phyloP scores from a whole-genome alignment of 2,888 invertebrate genomes.

The Uloborus plumipes region DNA sequence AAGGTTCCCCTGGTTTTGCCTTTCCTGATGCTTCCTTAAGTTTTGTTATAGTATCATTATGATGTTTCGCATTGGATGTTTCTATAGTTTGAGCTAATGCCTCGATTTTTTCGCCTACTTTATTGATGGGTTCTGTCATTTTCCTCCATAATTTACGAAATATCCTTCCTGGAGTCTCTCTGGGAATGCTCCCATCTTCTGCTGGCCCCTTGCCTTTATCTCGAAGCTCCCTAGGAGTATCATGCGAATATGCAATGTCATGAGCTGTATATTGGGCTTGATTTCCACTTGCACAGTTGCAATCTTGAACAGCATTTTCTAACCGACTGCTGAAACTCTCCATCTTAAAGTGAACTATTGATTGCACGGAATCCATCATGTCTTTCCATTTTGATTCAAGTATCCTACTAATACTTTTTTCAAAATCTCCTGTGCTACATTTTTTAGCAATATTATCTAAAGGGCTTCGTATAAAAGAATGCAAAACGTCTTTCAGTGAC shows the following conservation, averaged over 20 bases:
- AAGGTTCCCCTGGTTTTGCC: slow-evolving; percentile 34
- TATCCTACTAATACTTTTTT: slow-evolving; percentile 30
- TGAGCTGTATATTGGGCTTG: slow-evolving; percentile 19
- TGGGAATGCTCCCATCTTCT: slow-evolving; percentile 26
- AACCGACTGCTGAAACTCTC: slow-evolving; percentile 31
- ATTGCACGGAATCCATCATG: slow-evolving; percentile 42
- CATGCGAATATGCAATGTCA: slow-evolving; percentile 54
- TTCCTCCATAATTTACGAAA: slow-evolving; percentile 63
- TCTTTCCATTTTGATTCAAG: slow-evolving; percentile 45
- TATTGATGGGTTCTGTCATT: slow-evolving; percentile 60
- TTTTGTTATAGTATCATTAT: slow-evolving; percentile 44
- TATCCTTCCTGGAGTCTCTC: slow-evolving; percentile 56
- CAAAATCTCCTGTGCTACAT: slow-evolving; percentile 39
- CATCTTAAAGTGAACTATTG: slow-evolving; percentile 38
- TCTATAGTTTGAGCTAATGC: slow-evolving; percentile 40
- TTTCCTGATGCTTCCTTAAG: slow-evolving; percentile 31
- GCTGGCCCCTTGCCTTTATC: slow-evolving; percentile 10
- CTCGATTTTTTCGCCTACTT: slow-evolving; percentile 58
- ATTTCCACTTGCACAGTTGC: slow-evolving; percentile 19
- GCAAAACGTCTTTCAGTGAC: slow-evolving; percentile 49
- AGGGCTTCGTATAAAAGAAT: slow-evolving; percentile 32
- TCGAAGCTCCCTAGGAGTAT: slow-evolving; percentile 33
- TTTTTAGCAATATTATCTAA: slow-evolving; percentile 55
- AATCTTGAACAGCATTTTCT: slow-evolving; percentile 24
- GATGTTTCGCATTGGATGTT: slow-evolving; percentile 14